phyloP scores from a whole-genome alignment of 1,140 invertebrate species.

The Cydia fagiglandana region DNA sequence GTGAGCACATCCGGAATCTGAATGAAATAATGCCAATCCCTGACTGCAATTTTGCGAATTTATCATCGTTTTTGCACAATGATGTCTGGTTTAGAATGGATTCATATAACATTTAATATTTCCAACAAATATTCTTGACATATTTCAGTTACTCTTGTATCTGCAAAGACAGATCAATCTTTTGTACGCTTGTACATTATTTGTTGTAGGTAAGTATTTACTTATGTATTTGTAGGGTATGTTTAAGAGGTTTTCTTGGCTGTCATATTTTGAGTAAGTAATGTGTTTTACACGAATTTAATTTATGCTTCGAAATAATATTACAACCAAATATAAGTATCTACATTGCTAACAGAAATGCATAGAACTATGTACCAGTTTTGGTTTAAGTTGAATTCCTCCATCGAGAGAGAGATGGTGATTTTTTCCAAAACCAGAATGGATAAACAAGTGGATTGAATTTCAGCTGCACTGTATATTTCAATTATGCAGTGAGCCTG shows the following conservation, averaged over 20 bases:
- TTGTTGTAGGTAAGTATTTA: not conserved
- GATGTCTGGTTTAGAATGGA: not conserved
- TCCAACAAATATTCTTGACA: not conserved
- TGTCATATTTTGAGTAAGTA: too few relatives aligned
- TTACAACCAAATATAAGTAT: too few relatives aligned
- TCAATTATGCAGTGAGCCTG: too few relatives aligned
- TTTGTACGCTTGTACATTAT: not conserved
- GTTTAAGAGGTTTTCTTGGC: not conserved
- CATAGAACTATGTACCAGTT: too few relatives aligned
- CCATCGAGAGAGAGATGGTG: too few relatives aligned
- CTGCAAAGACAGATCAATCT: not conserved
- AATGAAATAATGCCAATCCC: slow-evolving; percentile 27
- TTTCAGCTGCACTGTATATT: too few relatives aligned
- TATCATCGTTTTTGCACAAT: slow-evolving; percentile 15
- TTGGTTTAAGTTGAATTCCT: too few relatives aligned
- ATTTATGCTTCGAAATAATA: too few relatives aligned
- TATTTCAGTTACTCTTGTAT: not conserved
- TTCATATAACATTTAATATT: not conserved
- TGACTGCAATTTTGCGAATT: slow-evolving; percentile 24
- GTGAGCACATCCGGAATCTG: slow-evolving; percentile 39
- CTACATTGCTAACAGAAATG: too few relatives aligned
- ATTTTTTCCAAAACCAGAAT: too few relatives aligned
- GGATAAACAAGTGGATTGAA: too few relatives aligned
- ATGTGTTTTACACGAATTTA: too few relatives aligned
- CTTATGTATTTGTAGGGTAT: not conserved